Percentiles rank a stretch among this genome's conserved stretches.
Conservation (phyloP, 1,140 invertebrate genomes). For the Oncopeltus fasciatus region DNA sequence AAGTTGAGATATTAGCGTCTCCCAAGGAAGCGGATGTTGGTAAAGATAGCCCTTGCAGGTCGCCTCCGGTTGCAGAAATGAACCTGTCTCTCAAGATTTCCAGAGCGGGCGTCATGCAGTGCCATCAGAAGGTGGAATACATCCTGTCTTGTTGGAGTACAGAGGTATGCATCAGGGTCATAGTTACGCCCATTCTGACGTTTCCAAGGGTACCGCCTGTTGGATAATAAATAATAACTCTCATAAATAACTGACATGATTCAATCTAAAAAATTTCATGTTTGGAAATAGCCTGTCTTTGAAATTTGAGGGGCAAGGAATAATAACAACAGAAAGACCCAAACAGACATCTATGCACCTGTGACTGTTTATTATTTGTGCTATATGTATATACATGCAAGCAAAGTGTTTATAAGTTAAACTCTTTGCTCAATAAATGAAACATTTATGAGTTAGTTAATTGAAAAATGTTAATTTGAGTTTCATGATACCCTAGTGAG, state of each 20-base stretch:
- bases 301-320: no score
- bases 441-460: no score
- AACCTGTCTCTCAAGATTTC: conserved; percentile 36
- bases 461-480: no score
- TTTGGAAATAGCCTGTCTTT: no score
- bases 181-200: conserved; percentile 36
- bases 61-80: conserved; percentile 44
- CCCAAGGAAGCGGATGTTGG: conserved; percentile 46
- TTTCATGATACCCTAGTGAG: no score
- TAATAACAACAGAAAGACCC: no score
- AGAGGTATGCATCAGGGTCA: conserved; percentile 40
- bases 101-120: conserved; percentile 40
- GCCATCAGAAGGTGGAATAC: conserved; percentile 41
- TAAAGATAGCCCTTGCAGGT: conserved; percentile 40
- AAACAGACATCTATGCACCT: no score
- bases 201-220: conserved; percentile 45
- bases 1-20: conserved; percentile 14
- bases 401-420: no score
- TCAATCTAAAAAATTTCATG: no score
- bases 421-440: no score
- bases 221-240: conserved; percentile 42
- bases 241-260: conserved; percentile 29
- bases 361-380: no score
- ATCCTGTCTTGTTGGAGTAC: conserved; percentile 41
- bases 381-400: no score